Conservation (phyloP, 2,888 invertebrate genomes). For the Scaptodrosophila latifasciaeformis region DNA sequence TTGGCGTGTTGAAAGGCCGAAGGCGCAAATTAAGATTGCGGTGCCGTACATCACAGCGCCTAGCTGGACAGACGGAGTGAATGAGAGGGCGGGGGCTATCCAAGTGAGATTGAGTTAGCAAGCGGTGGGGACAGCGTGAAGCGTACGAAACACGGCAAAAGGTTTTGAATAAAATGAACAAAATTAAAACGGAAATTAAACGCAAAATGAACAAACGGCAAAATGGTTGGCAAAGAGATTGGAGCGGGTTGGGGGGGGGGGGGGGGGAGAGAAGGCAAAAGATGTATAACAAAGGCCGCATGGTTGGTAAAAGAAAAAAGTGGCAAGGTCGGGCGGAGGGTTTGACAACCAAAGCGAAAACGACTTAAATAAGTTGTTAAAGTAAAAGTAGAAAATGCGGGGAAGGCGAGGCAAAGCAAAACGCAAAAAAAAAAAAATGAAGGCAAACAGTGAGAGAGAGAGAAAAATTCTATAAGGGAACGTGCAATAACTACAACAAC, state of each 20-base stretch:
- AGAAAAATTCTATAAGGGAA: slow-evolving; percentile 8
- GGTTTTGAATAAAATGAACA: slow-evolving; percentile 58
- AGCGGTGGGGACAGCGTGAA: not conserved
- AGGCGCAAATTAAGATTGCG: slow-evolving; percentile 2
- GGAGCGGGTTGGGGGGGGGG: not conserved
- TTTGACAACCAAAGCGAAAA: slow-evolving; percentile 3
- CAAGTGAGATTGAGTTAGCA: not conserved
- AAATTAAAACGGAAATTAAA: slow-evolving; percentile 67
- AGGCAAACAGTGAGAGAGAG: not conserved
- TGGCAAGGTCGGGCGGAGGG: not conserved
- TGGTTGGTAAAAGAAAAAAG: slow-evolving; percentile 1
- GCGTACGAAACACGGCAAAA: slow-evolving; percentile 35
- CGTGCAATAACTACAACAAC: slow-evolving; percentile 14
- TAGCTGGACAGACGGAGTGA: not conserved
- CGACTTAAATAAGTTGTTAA: slow-evolving; percentile 9
- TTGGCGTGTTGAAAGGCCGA: not conserved
- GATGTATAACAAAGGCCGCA: slow-evolving; percentile 1
- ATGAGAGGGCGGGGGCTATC: not conserved
- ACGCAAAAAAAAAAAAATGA: not conserved
- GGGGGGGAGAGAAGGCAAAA: not conserved
- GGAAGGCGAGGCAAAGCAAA: not conserved
- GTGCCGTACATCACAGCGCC: too few relatives aligned
- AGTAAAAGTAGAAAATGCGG: slow-evolving; percentile 2
- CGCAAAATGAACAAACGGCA: slow-evolving; percentile 40
- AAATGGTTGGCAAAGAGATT: not conserved